Conservation (phyloP, 2,888 invertebrate species). For the Pseudococcus longispinus region DNA sequence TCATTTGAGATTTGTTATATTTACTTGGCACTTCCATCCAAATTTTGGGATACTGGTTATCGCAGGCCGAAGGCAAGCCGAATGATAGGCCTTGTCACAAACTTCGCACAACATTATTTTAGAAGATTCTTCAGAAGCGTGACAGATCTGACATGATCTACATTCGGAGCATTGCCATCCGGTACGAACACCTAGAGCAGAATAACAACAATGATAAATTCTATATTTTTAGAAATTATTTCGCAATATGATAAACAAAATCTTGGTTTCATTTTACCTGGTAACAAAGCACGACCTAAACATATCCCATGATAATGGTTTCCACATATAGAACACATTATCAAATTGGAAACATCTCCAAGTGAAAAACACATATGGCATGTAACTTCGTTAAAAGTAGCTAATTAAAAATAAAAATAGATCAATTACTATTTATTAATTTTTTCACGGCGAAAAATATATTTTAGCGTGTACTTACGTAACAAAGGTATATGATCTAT, state of each 20-base stretch:
- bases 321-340: conserved; percentile 92
- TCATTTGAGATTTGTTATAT: too few relatives aligned
- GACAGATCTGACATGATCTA: conserved; percentile 92
- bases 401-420: conserved; percentile 60
- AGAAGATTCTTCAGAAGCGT: conserved; percentile 74
- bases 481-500: conserved; percentile 83
- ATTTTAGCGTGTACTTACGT: conserved; percentile 68
- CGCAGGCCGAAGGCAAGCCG: conserved; percentile 87
- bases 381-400: conserved; percentile 77
- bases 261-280: conserved; percentile 66
- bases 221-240: too few relatives aligned
- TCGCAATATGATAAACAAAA: neutral
- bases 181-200: conserved; percentile 70
- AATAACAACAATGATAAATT: neutral
- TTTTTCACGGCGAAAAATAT: neutral
- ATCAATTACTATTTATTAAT: neutral
- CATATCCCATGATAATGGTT: conserved; percentile 94
- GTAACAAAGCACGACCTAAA: conserved; percentile 81
- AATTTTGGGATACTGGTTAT: conserved; percentile 95
- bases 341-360: conserved; percentile 85
- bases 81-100: conserved; percentile 97
- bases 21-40: conserved; percentile 95
- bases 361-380: conserved; percentile 85
- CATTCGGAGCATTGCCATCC: conserved; percentile 96
- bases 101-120: conserved; percentile 89